Percentiles rank a stretch among this genome's conserved stretches.
phyloP scores from a whole-genome alignment of 2,888 invertebrate genomes.

The Drosophila tripunctata region DNA sequence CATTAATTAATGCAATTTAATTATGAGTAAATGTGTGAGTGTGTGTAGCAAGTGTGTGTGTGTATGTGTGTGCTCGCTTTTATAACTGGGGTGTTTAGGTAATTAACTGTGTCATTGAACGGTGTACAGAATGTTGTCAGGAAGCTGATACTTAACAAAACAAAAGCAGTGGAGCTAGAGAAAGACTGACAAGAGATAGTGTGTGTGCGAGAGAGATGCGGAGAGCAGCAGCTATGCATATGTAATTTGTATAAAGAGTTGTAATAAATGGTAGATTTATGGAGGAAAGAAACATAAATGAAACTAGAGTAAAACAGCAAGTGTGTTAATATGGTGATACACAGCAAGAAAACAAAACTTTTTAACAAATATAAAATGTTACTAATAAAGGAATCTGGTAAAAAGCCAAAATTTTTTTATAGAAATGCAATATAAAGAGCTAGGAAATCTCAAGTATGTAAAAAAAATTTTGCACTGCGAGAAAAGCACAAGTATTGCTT shows the following conservation, averaged over 20 bases:
- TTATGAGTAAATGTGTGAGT: constrained; percentile 30
- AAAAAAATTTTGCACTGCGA: no score
- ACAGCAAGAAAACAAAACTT: background rate
- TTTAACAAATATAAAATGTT: no score
- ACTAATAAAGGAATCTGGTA: no score
- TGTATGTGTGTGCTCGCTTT: constrained; percentile 11
- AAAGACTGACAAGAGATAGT: background rate
- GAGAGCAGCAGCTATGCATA: constrained; percentile 21
- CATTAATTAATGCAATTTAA: constrained; percentile 76
- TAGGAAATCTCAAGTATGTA: no score
- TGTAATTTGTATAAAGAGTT: constrained; percentile 6
- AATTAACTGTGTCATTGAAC: constrained; percentile 76
- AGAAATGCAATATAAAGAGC: no score
- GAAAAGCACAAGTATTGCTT: no score
- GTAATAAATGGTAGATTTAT: background rate
- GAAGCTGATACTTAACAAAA: constrained; percentile 50
- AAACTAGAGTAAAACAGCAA: background rate
- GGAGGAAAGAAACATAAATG: constrained; percentile 1
- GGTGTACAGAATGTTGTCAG: constrained; percentile 63
- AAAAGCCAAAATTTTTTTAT: no score
- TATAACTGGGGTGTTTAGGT: constrained; percentile 55
- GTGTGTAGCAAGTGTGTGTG: constrained; percentile 10
- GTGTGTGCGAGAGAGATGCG: constrained; percentile 11
- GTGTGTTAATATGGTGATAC: background rate
- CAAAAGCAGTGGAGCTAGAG: background rate